Evolutionary conservation across 2,888 invertebrate genomes (phyloP).

Genomic region (Chaetogeoica ovagalla): DNA sequence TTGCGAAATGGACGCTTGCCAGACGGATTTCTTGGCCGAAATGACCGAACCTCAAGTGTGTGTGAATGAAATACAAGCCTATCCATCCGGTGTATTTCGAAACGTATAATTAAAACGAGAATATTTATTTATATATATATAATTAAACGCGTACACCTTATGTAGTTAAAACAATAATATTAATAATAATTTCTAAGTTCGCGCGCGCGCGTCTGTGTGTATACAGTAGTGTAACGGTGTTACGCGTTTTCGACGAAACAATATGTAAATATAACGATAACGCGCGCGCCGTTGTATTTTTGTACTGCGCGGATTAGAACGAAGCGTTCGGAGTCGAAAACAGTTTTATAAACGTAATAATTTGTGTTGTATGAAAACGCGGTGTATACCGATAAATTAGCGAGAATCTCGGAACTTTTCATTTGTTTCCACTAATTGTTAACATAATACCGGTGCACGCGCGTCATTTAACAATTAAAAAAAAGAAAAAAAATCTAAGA

Average conservation of each 20-base stretch:
- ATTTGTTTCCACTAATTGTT: not conserved
- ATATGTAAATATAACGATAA: not conserved
- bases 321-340: no score
- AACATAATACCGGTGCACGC: not conserved
- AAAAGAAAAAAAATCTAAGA: slow-evolving; percentile 2
- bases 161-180: no score
- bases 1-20: slow-evolving; percentile 41
- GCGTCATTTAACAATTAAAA: not conserved
- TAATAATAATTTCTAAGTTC: no score
- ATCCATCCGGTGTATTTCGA: slow-evolving; percentile 20
- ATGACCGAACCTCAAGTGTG: slow-evolving; percentile 7
- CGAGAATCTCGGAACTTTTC: not conserved
- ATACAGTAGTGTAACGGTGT: not conserved
- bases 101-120: not conserved
- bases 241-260: slow-evolving; percentile 6
- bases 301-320: no score
- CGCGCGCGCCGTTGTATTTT: no score
- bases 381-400: not conserved
- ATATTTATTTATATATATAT: no score
- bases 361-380: no score
- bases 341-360: no score
- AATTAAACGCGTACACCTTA: no score
- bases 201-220: no score
- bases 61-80: slow-evolving; percentile 46
- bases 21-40: slow-evolving; percentile 30